Base-by-base conservation (phyloP, 1,140 invertebrate species). In the Phortica variegata region DNA sequence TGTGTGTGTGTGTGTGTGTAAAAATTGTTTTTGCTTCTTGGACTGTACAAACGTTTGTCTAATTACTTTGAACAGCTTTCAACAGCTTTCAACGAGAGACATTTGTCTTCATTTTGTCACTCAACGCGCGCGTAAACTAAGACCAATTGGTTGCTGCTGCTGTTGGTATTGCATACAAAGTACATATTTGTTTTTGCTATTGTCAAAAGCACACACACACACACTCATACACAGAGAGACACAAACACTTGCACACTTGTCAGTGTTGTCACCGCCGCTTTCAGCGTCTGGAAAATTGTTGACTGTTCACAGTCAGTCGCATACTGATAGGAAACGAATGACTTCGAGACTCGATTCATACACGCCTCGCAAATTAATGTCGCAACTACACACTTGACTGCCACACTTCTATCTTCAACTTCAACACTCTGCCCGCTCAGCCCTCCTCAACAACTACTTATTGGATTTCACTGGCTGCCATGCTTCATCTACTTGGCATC, bases 41-140 rank as follows among this genome's bases (percentile, higher is more conserved):
- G 39, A 52, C 49, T 53, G 42, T n/a, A 42, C 58, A 68, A 66
- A 66, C 68, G 60, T 66, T 66, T 68, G 63, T 68, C 63, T 68
- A 68, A 68, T 68, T 68, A 68, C 62, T 66, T 66, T 66, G 60
- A 62, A 68, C 63, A 68, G 63, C 63, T 68, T 68, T 68, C 63
- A 68, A 56, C 63, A n/a, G n/a, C n/a, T 57, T 49, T 44, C 63
- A 50, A 56, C 23, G 23, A 26, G 5, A 26, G 23, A 57, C 63
- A 68, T 68, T 62, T 68, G 63, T 68, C 63, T 68, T 60, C 54
- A 68, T 68, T 68, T 57, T 68, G 60, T 55, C 52, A 55, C 60
- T 46, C 10, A 10, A 26, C 23, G 23, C 23, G n/a, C n/a, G n/a
- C n/a, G n/a, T n/a, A n/a, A n/a, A n/a, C n/a, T n/a, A n/a, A n/a